These are phyloP conservation scores for Spodoptera frugiperda DNA, from an alignment of 1,140 invertebrate genomes.

Conservation along the genomic window DNA sequence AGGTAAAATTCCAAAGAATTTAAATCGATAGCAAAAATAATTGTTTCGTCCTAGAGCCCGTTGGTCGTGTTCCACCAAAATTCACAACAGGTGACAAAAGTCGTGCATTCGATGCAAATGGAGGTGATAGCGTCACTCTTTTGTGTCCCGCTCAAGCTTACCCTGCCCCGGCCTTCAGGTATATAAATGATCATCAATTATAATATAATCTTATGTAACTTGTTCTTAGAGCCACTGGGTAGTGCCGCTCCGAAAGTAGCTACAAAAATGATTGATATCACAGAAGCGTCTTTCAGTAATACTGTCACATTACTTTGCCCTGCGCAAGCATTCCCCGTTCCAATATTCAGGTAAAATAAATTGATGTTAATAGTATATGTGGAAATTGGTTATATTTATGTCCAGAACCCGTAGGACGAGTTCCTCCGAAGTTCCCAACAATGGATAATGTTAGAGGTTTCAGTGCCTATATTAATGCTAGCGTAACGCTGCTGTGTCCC, in stretches of 20 bases:
- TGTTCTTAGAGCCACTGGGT: constrained; percentile 89
- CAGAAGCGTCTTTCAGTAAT: constrained; percentile 71
- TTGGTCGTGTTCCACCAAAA: constrained; percentile 91
- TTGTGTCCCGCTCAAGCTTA: constrained; percentile 91
- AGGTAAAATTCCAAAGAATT: constrained; percentile 85
- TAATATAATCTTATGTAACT: constrained; percentile 54
- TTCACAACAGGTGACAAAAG: constrained; percentile 90
- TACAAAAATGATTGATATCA: constrained; percentile 81
- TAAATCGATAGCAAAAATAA: constrained; percentile 3
- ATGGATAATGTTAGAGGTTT: constrained; percentile 89
- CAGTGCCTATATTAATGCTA: constrained; percentile 76
- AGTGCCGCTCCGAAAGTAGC: constrained; percentile 90
- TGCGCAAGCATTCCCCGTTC: constrained; percentile 91
- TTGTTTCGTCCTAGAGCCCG: constrained; percentile 88
- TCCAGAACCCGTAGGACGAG: constrained; percentile 87
- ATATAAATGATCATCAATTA: constrained; percentile 68
- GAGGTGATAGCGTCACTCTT: constrained; percentile 86
- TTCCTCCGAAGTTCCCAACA: constrained; percentile 89
- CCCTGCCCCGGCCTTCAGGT: constrained; percentile 91
- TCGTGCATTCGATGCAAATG: constrained; percentile 87
- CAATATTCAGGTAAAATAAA: constrained; percentile 88
- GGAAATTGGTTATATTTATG: constrained; percentile 58
- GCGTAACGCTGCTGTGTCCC: constrained; percentile 87
- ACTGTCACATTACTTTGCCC: constrained; percentile 89
- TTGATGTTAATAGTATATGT: constrained; percentile 40